phyloP scores from a whole-genome alignment of 2,888 invertebrate genomes.

The Platycheirus rosarum region DNA sequence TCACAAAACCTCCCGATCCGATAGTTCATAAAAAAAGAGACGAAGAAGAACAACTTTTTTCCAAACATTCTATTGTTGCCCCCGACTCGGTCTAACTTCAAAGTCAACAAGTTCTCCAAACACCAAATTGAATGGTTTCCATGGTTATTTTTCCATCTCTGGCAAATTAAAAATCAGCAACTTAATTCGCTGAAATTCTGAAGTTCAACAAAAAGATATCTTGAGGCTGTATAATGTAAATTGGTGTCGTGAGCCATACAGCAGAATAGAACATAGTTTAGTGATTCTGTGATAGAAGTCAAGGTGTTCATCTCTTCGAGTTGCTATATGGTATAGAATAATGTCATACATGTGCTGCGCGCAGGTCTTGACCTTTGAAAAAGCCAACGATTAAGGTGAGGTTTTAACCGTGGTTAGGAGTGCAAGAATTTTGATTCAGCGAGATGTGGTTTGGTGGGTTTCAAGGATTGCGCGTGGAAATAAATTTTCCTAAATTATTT shows the following conservation, averaged over 20 bases:
- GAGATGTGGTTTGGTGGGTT: not conserved
- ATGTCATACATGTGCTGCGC: constrained; percentile 9
- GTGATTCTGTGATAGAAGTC: constrained; percentile 65
- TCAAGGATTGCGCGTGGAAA: constrained; percentile 34
- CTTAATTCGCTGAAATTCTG: constrained; percentile 24
- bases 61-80: not conserved
- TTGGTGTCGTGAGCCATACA: constrained; percentile 22
- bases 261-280: constrained; percentile 57
- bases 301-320: constrained; percentile 70
- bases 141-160: constrained; percentile 16
- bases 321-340: constrained; percentile 13
- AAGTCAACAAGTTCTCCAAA: constrained; percentile 64
- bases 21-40: constrained; percentile 1
- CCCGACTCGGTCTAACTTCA: constrained; percentile 35
- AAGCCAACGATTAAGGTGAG: not conserved
- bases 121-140: constrained; percentile 29
- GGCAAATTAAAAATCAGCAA: constrained; percentile 43
- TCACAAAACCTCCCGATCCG: not conserved
- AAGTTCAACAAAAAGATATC: constrained; percentile 50
- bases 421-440: constrained; percentile 6
- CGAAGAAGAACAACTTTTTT: constrained; percentile 2
- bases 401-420: constrained; percentile 3
- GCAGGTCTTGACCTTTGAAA: not conserved
- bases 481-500: constrained; percentile 13
- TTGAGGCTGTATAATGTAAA: constrained; percentile 19